These are phyloP conservation scores for Spialia ferax DNA, from an alignment of 2,888 invertebrate genomes.

Conservation along the genomic window DNA sequence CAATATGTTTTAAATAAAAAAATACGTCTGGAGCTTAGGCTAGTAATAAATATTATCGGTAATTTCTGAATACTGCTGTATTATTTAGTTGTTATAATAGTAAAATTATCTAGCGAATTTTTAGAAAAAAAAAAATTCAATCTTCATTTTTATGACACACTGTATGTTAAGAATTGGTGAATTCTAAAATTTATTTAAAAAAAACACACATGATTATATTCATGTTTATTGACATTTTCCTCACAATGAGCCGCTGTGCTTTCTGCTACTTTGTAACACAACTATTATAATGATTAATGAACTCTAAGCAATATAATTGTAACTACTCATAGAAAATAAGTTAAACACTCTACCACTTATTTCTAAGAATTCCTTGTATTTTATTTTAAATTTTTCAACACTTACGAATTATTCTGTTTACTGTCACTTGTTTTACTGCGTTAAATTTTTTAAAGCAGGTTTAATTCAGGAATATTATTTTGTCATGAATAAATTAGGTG, in stretches of 20 bases:
- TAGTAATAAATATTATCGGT: no score
- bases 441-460: no score
- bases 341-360: constrained; percentile 51
- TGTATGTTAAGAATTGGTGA: not conserved
- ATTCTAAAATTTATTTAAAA: not conserved
- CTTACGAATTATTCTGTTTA: not conserved
- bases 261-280: constrained; percentile 56
- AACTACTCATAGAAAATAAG: constrained; percentile 60
- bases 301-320: constrained; percentile 76
- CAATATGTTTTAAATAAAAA: not conserved
- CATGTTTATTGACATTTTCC: constrained; percentile 14
- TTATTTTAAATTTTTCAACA: constrained; percentile 7
- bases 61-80: no score
- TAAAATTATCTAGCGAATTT: not conserved
- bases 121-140: not conserved
- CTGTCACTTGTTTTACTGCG: not conserved
- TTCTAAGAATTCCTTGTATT: constrained; percentile 43
- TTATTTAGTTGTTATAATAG: no score
- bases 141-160: not conserved
- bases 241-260: constrained; percentile 49
- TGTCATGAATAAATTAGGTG: no score
- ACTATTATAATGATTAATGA: constrained; percentile 57
- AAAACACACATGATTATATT: no score
- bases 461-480: no score
- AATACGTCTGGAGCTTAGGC: no score